These are phyloP conservation scores for Epinephelus cyanopodus DNA, from an alignment of 2,113 vertebrate genomes.

Conservation along the genomic window DNA sequence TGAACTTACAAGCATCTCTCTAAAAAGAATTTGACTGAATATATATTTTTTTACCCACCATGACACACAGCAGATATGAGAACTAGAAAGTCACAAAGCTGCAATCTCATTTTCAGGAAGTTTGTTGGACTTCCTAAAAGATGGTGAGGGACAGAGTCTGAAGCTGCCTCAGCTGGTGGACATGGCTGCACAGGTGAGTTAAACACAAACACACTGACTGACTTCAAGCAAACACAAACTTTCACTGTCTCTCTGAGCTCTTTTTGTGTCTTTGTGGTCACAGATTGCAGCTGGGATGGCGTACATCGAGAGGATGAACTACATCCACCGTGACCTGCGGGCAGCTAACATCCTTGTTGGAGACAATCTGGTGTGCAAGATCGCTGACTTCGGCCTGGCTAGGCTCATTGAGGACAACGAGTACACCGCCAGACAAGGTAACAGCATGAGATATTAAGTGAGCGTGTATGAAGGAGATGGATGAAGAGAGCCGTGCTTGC, in stretches of 20 bases:
- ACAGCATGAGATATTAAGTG: slow-evolving; percentile 15
- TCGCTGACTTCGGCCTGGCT: slow-evolving; percentile 96
- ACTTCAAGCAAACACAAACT: neutral
- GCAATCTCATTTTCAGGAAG: slow-evolving; percentile 86
- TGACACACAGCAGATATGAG: neutral
- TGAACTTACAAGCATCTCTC: neutral
- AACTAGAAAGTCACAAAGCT: neutral
- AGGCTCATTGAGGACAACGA: slow-evolving; percentile 97
- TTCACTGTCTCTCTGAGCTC: neutral
- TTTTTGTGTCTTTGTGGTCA: neutral
- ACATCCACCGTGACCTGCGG: slow-evolving; percentile 96
- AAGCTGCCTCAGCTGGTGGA: slow-evolving; percentile 95
- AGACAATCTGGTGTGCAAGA: slow-evolving; percentile 95
- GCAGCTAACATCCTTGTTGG: slow-evolving; percentile 98
- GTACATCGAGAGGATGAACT: slow-evolving; percentile 98
- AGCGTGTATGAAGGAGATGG: slow-evolving; percentile 4
- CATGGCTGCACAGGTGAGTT: slow-evolving; percentile 94
- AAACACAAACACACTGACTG: neutral
- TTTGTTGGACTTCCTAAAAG: slow-evolving; percentile 95
- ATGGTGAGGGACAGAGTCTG: slow-evolving; percentile 88
- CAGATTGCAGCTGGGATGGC: slow-evolving; percentile 96
- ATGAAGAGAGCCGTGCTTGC: neutral
- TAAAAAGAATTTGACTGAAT: neutral
- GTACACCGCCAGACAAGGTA: slow-evolving; percentile 97
- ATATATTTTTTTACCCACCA: neutral